Evolutionary conservation across 1,140 invertebrate species (phyloP), one percentile per base, ranked within the genome.

Genomic region (Lepidurus couesii): DNA sequence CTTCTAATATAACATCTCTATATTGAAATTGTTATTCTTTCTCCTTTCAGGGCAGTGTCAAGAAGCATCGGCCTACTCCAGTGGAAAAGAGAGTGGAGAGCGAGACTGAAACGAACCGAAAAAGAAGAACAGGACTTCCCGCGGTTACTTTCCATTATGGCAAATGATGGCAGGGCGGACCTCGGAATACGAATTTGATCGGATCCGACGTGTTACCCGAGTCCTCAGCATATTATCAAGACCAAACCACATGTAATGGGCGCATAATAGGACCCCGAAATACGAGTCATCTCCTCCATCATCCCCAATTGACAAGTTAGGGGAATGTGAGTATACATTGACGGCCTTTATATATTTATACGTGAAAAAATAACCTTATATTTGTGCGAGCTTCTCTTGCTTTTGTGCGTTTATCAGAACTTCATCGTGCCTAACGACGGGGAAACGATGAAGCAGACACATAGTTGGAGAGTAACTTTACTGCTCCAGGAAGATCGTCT

Each of bases 221-320:
- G 16, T 65, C 53, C 53, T 65, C 53, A n/a, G 16, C 53, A n/a
- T 65, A 65, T 65, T 65, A 21, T 65, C 53, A 65, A 7, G 53
- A 21, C 53, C 53, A 65, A 65, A 65, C 53, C 53, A 65, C 53
- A 65, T 65, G 53, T 65, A 65, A 65, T 65, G 53, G 53, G 53
- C 53, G 53, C 53, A 65, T 65, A 65, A 65, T 21, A 34, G 53
- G 53, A 65, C 9, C 53, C 53, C 53, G 53, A 65, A 65, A 65
- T 65, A 65, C 53, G 53, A 65, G 53, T 65, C 53, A 34, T 34
- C 34, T 34, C 53, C 13, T 65, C 8, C 53, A 65, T 65, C 53
- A 65, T 65, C 53, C 53, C 53, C 53, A 65, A 65, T 65, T 65
- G 53, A 65, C 53, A 65, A 65, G 53, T 65, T 65, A 21, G 16